Conservation (phyloP, 1,140 invertebrate genomes). For the Drosophila willistoni region DNA sequence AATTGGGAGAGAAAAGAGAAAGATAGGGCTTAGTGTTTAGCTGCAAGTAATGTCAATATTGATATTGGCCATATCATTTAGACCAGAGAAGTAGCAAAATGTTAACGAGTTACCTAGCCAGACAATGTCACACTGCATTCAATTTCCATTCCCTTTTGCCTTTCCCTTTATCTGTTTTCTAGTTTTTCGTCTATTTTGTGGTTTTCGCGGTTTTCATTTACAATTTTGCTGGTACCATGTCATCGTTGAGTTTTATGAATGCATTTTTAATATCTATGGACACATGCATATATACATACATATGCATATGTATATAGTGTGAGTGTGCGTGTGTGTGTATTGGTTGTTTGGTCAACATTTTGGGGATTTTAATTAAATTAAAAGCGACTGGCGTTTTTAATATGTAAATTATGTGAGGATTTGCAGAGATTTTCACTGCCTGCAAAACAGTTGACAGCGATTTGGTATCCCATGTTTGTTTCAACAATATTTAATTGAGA, state of each 20-base stretch:
- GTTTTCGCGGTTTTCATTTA: constrained; percentile 41
- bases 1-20: neutral
- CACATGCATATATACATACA: neutral
- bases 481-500: constrained; percentile 7
- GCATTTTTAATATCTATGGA: constrained; percentile 9
- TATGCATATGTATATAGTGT: neutral
- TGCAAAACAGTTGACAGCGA: neutral
- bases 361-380: constrained; percentile 38
- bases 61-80: constrained; percentile 51
- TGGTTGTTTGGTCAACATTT: constrained; percentile 9
- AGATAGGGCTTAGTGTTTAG: constrained; percentile 8
- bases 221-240: constrained; percentile 23
- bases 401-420: constrained; percentile 41
- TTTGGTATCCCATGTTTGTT: constrained; percentile 8
- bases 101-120: constrained; percentile 41
- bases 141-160: neutral
- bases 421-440: constrained; percentile 22
- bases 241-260: constrained; percentile 18
- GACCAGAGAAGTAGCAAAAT: constrained; percentile 23
- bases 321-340: neutral
- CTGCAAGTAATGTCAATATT: constrained; percentile 60
- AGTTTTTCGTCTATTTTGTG: constrained; percentile 43
- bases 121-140: constrained; percentile 5
- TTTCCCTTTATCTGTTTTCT: constrained; percentile 1
- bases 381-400: constrained; percentile 23